Evolutionary conservation across 2,113 vertebrate species (phyloP), one percentile per base, ranked within the genome.

Genomic region (Burhinus oedicnemus): DNA sequence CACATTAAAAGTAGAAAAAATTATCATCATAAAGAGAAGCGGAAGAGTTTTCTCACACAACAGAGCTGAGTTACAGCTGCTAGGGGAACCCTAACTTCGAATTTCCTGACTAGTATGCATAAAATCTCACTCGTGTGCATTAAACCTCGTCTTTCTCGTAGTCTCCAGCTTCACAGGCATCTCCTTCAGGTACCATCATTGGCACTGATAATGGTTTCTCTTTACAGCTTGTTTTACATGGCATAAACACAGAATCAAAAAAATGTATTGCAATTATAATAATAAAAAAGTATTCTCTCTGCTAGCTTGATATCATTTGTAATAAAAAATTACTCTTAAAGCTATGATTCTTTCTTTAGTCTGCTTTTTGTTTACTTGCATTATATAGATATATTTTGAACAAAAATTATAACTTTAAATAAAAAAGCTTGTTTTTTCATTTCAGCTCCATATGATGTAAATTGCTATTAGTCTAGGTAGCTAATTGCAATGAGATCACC

Each of bases 21-120:
- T 44, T 83, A 98, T 97, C 88, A 95, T 81, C 84, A 62, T 94
- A 97, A 95, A 92, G 95, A 96, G 75, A 44, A 86, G 78, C 32
- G 90, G 71, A 87, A 97, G 93, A 92, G 62, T 77, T 89, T 93
- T 92, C 86, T 76, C 12, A 42, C 92, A 90, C 76, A n/a, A 58
- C 2, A 11, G 78, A 87, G 76, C 87, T 38, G 32, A 89, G 78
- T 93, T 95, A 98, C 34, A 75, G 96, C 95, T 22, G n/a, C 91
- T 94, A 70, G 38, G 97, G 92, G 97, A 98, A 93, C 62, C 54
- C 62, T 96, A 97, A 97, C 85, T 91, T 89, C 36, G 89, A 96
- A 81, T 90, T 85, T 87, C 85, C 72, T 68, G 88, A 60, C 74
- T 95, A 51, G 38, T 30, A 74, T 88, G 49, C 91, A 83, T 44